Base-by-base conservation (phyloP, 2,888 invertebrate species). In the Rhaphigaster nebulosa region DNA sequence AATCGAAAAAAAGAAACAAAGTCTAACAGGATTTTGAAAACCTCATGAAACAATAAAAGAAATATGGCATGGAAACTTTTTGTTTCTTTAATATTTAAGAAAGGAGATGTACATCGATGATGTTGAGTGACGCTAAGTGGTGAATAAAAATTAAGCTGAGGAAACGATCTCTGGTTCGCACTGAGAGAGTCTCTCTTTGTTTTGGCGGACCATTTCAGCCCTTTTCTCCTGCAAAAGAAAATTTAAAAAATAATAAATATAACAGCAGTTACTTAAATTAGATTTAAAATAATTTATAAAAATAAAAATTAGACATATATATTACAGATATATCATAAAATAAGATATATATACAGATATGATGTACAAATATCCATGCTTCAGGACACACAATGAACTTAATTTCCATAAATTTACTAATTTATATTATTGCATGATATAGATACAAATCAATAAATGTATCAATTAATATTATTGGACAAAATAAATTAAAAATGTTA, bases 181-280 rank as follows among this genome's bases (percentile, higher is more conserved):
- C 91, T 93, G 93, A 91, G 95, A 94, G 92, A 95, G 94, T 92
- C 96, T 96, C 93, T 96, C 96, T 95, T 98, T 98, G 94, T 98
- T 98, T 95, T 97, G 97, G 93, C 98, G 97, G 93, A 98, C 98
- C 93, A 97, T 94, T 94, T 98, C 98, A 89, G 98, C 98, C 93
- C 97, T 97, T 93, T 97, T 97, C 95, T 98, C 98, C 98, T 98
- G 95, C 26, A 90, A 92, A 90, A 56, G 12, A 90, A 93, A 91
- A n/a, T n/a, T n/a, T n/a, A n/a, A 90, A 50, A 87, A 87, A 45
- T 13, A 56, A 88, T 20, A 34, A 88, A 41, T 1, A 41, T 20
- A 26, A 41, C 3, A 38, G 5, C 3, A n/a, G 34, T 45, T 2
- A 26, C 45, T 38, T 84, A 13, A 84, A 45, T 84, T n/a, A 38